Conservation (phyloP, 2,113 vertebrate genomes). For the Ceuthmochares aereus region DNA sequence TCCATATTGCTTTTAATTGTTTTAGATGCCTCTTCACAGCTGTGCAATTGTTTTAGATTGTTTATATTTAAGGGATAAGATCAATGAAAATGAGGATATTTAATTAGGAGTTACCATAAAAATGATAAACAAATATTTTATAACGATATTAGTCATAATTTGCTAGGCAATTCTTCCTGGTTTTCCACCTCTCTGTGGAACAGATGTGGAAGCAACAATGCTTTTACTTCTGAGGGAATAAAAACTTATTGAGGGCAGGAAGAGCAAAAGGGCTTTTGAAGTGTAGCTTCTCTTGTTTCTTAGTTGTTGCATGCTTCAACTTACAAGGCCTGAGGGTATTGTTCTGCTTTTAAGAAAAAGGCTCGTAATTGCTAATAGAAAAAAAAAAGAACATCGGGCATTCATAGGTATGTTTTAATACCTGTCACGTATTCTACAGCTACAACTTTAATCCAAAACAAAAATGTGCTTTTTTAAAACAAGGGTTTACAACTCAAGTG, state of each 20-base stretch:
- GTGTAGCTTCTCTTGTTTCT: constrained; percentile 4
- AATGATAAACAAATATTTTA: constrained; percentile 38
- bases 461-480: constrained; percentile 3
- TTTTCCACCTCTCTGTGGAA: background rate
- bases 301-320: background rate
- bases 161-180: background rate
- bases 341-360: constrained; percentile 38
- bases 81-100: background rate
- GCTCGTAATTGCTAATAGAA: background rate
- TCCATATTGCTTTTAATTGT: constrained; percentile 39
- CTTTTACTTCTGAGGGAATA: constrained; percentile 29
- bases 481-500: background rate
- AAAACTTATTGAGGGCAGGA: constrained; percentile 2
- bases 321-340: background rate
- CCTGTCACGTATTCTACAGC: background rate
- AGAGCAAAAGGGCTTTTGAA: constrained; percentile 25
- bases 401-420: background rate
- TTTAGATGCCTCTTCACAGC: constrained; percentile 19
- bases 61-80: constrained; percentile 27
- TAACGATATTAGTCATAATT: constrained; percentile 15
- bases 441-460: background rate
- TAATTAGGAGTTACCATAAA: constrained; percentile 18
- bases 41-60: background rate
- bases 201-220: background rate
- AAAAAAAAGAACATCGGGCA: background rate